phyloP scores from a whole-genome alignment of 2,113 vertebrate genomes.

The Pangasianodon gigas region DNA sequence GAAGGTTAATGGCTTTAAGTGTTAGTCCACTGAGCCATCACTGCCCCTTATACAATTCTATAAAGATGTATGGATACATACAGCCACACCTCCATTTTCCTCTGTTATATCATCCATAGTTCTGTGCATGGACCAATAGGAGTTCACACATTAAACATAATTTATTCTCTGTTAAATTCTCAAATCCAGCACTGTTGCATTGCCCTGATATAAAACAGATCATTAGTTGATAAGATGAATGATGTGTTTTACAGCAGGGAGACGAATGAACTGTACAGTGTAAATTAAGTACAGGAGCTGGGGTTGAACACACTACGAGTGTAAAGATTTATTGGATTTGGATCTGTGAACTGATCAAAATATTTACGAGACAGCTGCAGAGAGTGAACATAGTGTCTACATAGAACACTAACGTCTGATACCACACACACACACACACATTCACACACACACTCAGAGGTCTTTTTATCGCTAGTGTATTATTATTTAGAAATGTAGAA shows the following conservation, averaged over 20 bases:
- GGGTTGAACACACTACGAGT: neutral
- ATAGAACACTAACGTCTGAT: neutral
- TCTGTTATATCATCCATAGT: neutral
- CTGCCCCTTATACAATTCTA: neutral
- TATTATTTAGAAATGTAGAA: too few species aligned
- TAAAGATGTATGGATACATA: neutral
- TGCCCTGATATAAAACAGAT: neutral
- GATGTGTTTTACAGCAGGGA: neutral
- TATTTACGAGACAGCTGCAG: neutral
- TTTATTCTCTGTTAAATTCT: neutral
- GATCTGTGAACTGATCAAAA: neutral
- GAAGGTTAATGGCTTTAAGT: neutral
- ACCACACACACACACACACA: neutral
- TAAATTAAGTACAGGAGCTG: neutral
- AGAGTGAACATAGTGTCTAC: neutral
- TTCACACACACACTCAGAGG: neutral
- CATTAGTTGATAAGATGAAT: neutral
- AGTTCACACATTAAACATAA: neutral
- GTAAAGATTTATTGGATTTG: neutral
- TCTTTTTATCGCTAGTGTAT: neutral
- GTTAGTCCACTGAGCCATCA: neutral
- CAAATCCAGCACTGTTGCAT: neutral
- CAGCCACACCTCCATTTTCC: neutral
- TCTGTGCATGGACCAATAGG: neutral
- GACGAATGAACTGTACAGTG: neutral